A percentile compares a stretch with the other conserved stretches of the same genome.
Conservation (phyloP, 2,113 vertebrate genomes). For the Oxygymnocypris stewartii region DNA sequence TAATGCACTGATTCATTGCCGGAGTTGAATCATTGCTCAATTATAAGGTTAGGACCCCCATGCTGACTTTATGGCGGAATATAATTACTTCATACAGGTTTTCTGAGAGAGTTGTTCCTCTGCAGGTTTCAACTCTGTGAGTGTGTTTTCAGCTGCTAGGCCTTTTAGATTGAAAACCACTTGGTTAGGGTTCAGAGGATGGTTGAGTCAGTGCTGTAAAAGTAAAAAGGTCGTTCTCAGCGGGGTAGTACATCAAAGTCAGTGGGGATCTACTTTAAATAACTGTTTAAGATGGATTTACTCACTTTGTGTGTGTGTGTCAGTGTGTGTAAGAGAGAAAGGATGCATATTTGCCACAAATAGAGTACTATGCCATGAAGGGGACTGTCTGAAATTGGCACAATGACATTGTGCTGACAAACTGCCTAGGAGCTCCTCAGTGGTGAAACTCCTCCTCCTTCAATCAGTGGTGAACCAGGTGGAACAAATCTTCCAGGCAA, state of each 20-base stretch:
- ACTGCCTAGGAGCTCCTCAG: too few relatives aligned
- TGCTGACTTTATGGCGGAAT: not conserved
- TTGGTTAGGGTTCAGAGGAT: constrained; percentile 7
- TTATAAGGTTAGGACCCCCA: not conserved
- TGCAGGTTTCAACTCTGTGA: not conserved
- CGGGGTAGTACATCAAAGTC: constrained; percentile 6
- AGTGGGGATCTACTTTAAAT: not conserved
- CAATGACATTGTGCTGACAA: not conserved
- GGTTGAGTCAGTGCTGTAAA: not conserved
- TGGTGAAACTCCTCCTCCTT: too few relatives aligned
- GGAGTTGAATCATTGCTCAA: constrained; percentile 23
- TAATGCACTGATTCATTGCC: constrained; percentile 13
- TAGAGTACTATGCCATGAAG: too few relatives aligned
- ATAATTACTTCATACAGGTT: constrained; percentile 6
- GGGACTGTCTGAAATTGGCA: not conserved
- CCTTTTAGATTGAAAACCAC: constrained; percentile 17
- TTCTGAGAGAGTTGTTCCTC: constrained; percentile 3
- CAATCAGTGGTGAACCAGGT: too few relatives aligned
- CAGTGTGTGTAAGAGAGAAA: too few relatives aligned
- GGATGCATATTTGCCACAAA: too few relatives aligned
- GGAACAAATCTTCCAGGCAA: too few relatives aligned
- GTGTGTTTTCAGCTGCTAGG: not conserved
- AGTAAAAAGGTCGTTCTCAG: not conserved
- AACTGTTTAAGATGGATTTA: not conserved
- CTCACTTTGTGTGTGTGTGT: not conserved